phyloP scores from a whole-genome alignment of 2,113 vertebrate genomes.

The cattle (Bos taurus) region ARS-UCD2.0 NC_037355.1:6937001-6937500 shows the following conservation, averaged over 20 bases:
- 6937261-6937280: neutral
- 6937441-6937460: neutral
- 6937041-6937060: neutral
- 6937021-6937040: neutral
- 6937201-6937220: neutral
- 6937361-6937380: neutral
- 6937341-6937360: neutral
- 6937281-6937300: neutral
- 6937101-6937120: neutral
- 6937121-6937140: neutral
- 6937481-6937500: neutral
- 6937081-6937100: neutral
- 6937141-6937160: neutral
- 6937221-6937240: neutral
- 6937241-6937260: neutral
- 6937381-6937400: neutral
- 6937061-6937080: neutral
- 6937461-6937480: rapidly evolving
- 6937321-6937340: neutral
- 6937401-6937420: neutral
- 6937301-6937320: neutral
- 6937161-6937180: neutral
- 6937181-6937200: neutral
- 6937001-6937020: neutral
- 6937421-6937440: neutral